Conservation (phyloP, 2,113 vertebrate genomes). For the Aviceda subcristata region DNA sequence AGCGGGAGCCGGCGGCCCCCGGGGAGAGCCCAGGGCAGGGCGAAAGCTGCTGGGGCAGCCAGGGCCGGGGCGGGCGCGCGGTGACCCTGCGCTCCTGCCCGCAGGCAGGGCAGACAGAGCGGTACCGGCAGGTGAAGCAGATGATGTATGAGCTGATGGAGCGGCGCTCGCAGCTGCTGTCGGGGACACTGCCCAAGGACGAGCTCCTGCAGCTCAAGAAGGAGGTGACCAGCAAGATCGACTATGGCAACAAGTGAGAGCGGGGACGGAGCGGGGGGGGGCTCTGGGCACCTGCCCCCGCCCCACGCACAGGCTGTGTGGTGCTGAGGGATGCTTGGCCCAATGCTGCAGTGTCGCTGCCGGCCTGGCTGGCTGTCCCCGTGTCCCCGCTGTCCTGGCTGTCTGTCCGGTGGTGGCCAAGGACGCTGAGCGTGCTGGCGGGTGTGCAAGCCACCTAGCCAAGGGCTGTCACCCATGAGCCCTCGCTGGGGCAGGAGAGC, state of each 20-base stretch:
- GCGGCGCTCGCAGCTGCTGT: conserved; percentile 55
- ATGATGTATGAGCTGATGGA: conserved; percentile 68
- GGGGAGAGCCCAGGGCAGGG: too few species aligned
- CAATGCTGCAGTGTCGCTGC: neutral
- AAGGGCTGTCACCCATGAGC: rapidly evolving
- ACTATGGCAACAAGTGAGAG: conserved; percentile 65
- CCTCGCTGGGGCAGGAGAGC: neutral
- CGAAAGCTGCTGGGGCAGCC: too few species aligned
- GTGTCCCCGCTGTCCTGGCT: neutral
- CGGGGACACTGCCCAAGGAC: conserved; percentile 48
- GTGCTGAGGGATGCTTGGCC: neutral
- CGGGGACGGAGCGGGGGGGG: rapidly evolving
- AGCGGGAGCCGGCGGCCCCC: too few species aligned
- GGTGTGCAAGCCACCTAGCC: neutral
- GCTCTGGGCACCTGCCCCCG: neutral
- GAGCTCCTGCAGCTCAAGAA: conserved; percentile 55
- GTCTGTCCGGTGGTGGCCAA: neutral
- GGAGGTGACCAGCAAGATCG: conserved; percentile 61
- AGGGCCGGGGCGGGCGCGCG: rapidly evolving
- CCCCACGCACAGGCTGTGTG: neutral
- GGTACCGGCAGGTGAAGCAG: neutral
- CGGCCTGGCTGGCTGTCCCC: neutral
- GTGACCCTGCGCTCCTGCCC: neutral
- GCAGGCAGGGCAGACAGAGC: neutral
- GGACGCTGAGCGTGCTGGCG: neutral